These are phyloP conservation scores for Laticauda laticaudata DNA, from an alignment of 2,113 vertebrate genomes.

Conservation along the genomic window DNA sequence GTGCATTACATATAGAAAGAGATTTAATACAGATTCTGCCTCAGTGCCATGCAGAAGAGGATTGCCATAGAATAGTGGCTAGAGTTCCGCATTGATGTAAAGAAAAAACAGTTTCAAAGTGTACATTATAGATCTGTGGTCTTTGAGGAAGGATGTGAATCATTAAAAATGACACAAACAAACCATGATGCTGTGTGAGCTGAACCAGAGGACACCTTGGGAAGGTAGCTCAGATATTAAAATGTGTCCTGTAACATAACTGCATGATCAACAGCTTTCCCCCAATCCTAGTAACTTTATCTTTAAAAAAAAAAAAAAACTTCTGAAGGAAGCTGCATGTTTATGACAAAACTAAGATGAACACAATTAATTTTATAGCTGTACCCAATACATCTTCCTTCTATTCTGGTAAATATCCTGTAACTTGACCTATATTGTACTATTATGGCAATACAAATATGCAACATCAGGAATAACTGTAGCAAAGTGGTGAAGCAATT, in stretches of 20 bases:
- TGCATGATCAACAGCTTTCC: not conserved
- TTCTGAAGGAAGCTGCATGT: not conserved
- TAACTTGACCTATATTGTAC: not conserved
- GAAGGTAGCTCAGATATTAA: not conserved
- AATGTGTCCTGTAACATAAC: not conserved
- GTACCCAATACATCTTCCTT: fast-evolving
- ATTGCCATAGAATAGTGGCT: not conserved
- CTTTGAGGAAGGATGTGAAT: not conserved
- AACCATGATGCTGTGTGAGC: not conserved
- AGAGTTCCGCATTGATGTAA: not conserved
- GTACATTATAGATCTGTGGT: not conserved
- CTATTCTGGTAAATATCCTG: not conserved
- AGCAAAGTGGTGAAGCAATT: not conserved
- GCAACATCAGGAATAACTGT: not conserved
- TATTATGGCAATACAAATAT: not conserved
- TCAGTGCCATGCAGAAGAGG: not conserved
- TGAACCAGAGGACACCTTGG: not conserved
- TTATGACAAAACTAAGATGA: not conserved
- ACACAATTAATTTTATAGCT: not conserved
- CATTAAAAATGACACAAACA: conserved; percentile 3
- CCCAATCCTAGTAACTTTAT: not conserved
- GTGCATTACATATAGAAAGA: not conserved
- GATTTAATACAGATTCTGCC: not conserved
- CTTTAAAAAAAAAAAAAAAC: not conserved
- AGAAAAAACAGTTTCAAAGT: not conserved